phyloP scores from a whole-genome alignment of 2,797 vertebrate genomes.

The Danio aesculapii region DNA sequence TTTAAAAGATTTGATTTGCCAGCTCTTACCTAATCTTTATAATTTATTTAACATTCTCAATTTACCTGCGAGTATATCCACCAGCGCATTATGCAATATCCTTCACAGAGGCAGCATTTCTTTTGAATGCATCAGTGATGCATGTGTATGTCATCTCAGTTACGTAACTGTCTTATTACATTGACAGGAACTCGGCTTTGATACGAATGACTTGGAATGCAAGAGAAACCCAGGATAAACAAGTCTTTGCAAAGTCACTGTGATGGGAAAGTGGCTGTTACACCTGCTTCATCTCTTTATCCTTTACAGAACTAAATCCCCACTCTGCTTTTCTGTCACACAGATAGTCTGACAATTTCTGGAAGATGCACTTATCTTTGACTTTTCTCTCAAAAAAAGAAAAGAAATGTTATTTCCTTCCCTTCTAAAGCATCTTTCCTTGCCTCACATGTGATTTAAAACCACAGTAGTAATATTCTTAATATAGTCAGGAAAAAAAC shows the following conservation, averaged over 20 bases:
- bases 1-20: not conserved
- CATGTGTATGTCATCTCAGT: conserved; percentile 17
- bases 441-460: not conserved
- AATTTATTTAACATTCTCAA: not conserved
- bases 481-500: conserved; percentile 9
- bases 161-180: conserved; percentile 51
- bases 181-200: conserved; percentile 38
- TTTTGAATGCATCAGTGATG: conserved; percentile 34
- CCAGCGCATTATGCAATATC: conserved; percentile 32
- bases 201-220: conserved; percentile 43
- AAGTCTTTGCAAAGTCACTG: conserved; percentile 39
- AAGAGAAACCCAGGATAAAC: conserved; percentile 31
- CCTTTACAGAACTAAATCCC: conserved; percentile 2
- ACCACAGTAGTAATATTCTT: conserved; percentile 14
- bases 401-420: not conserved
- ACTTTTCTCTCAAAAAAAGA: not conserved
- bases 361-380: not conserved
- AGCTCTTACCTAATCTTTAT: conserved; percentile 1
- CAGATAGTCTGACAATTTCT: not conserved
- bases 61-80: conserved; percentile 16
- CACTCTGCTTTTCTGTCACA: not conserved
- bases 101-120: not conserved
- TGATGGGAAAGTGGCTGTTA: conserved; percentile 5
- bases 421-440: conserved; percentile 5
- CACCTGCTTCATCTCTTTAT: not conserved